Conservation (phyloP, 2,113 vertebrate species). For the Theristicus caerulescens region DNA sequence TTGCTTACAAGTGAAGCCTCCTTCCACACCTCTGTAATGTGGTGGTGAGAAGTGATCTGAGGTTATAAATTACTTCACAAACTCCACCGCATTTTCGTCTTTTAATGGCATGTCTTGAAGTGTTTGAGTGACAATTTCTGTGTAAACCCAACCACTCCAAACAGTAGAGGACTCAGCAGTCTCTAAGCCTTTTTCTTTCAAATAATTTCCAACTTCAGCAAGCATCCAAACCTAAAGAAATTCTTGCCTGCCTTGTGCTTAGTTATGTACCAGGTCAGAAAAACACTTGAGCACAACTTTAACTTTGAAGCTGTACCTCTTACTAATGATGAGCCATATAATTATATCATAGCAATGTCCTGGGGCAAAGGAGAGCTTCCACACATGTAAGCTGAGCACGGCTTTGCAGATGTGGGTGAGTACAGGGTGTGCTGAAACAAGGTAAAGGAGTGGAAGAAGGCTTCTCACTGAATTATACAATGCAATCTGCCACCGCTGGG, state of each 20-base stretch:
- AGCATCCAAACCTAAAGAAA: neutral
- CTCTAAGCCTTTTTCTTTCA: neutral
- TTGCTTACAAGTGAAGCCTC: neutral
- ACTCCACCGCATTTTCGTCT: neutral
- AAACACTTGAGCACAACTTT: neutral
- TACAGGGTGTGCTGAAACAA: neutral
- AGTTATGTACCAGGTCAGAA: neutral
- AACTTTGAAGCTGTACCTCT: neutral
- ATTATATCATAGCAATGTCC: neutral
- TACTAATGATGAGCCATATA: neutral
- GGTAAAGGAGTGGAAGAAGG: neutral
- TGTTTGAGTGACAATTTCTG: neutral
- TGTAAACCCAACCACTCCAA: neutral
- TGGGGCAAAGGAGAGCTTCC: neutral
- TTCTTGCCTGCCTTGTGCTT: neutral
- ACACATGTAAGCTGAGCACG: accelerated
- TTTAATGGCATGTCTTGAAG: neutral
- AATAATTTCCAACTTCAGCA: neutral
- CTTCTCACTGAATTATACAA: neutral
- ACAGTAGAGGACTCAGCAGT: neutral
- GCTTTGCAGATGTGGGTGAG: neutral
- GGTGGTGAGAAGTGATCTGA: neutral
- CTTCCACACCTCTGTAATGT: neutral
- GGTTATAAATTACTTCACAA: neutral
- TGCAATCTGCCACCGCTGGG: neutral